A percentile compares a stretch with the other conserved stretches of the same genome.
These are phyloP conservation scores for Squalus acanthias DNA, from an alignment of 2,797 vertebrate genomes.

Conservation along the genomic window DNA sequence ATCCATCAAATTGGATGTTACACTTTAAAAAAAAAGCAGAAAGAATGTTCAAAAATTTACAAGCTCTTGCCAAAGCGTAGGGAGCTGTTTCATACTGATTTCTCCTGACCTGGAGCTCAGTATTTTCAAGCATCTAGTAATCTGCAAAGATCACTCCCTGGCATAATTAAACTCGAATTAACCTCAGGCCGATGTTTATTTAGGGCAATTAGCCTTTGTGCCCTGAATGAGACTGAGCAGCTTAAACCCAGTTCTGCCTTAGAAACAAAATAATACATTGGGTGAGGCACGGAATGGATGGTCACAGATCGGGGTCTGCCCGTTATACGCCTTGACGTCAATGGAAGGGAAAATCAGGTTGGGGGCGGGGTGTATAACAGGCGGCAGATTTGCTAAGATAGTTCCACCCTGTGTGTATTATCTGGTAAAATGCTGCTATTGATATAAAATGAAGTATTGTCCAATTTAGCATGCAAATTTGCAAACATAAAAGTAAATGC, in stretches of 20 bases:
- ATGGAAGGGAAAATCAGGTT: not conserved
- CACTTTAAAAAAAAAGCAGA: no score
- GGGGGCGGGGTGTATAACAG: not conserved
- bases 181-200: not conserved
- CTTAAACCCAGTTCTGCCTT: not conserved
- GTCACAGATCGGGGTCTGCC: not conserved
- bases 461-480: not conserved
- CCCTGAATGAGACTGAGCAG: not conserved
- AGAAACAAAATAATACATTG: not conserved
- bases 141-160: not conserved
- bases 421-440: not conserved
- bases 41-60: no score
- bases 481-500: not conserved
- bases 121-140: not conserved
- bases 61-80: no score
- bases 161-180: not conserved
- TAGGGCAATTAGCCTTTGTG: not conserved
- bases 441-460: not conserved
- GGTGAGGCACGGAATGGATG: not conserved
- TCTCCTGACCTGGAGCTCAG: not conserved
- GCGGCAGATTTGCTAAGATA: not conserved
- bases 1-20: not conserved
- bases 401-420: not conserved
- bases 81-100: not conserved
- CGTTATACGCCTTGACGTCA: not conserved